Evolutionary conservation across 2,797 vertebrate genomes (phyloP).

Genomic region (Perodicticus potto): DNA sequence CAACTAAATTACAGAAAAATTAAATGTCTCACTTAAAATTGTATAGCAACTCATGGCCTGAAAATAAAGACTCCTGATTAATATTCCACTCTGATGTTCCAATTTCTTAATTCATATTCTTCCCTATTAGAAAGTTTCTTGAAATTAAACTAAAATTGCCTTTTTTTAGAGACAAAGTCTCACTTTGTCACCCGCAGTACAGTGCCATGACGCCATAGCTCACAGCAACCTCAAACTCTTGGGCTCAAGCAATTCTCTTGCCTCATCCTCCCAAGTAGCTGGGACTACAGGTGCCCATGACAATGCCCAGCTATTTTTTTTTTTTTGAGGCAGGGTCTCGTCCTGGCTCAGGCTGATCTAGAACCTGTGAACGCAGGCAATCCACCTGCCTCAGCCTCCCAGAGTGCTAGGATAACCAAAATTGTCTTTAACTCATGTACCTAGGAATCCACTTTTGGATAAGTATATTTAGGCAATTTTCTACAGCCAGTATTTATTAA

Average conservation of each 20-base stretch:
- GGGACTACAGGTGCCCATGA: too few relatives aligned
- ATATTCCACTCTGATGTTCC: neutral
- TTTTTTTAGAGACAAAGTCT: neutral
- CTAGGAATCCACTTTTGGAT: constrained; percentile 29
- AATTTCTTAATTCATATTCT: constrained; percentile 53
- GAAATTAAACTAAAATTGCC: constrained; percentile 56
- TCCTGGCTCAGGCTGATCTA: too few relatives aligned
- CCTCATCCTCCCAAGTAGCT: too few relatives aligned
- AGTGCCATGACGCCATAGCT: too few relatives aligned
- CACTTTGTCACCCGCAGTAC: too few relatives aligned
- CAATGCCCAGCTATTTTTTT: too few relatives aligned
- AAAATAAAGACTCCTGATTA: constrained; percentile 48
- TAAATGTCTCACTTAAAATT: constrained; percentile 36
- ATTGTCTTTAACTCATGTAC: constrained; percentile 45
- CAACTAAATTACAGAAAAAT: constrained; percentile 36
- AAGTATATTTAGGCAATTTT: neutral
- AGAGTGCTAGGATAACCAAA: neutral
- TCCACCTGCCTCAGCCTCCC: too few relatives aligned
- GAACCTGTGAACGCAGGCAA: too few relatives aligned
- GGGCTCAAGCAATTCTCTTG: too few relatives aligned
- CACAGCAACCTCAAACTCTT: too few relatives aligned
- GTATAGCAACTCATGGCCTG: neutral
- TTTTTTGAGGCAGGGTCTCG: too few relatives aligned
- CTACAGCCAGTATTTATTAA: constrained; percentile 34
- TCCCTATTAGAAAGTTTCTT: constrained; percentile 25